phyloP scores from a whole-genome alignment of 1,140 invertebrate species.

The Adoxophyes honmai region DNA sequence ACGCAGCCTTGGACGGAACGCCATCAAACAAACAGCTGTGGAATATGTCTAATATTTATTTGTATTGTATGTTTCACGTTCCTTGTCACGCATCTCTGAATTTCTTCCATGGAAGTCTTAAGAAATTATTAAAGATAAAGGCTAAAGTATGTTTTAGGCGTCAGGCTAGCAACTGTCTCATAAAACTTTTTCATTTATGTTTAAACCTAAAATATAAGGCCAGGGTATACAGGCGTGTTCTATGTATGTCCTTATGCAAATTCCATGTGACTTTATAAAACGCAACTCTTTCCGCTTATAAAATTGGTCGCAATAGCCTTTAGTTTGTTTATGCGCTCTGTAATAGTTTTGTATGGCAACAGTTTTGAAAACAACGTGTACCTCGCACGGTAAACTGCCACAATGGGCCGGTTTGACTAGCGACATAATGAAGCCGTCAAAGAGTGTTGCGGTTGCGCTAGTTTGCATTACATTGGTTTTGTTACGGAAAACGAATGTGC shows the following conservation, averaged over 20 bases:
- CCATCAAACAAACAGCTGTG: slow-evolving; percentile 2
- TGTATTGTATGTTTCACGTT: neutral
- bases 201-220: no score
- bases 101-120: no score
- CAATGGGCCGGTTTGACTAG: no score
- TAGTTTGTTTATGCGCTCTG: neutral
- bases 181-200: no score
- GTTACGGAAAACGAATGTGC: slow-evolving; percentile 1
- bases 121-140: no score
- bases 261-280: neutral
- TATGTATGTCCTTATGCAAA: no score
- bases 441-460: neutral
- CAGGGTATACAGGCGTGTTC: no score
- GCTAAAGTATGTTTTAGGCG: no score
- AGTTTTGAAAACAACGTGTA: neutral
- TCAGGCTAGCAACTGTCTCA: no score
- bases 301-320: neutral
- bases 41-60: neutral
- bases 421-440: neutral
- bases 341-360: neutral
- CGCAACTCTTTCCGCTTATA: neutral
- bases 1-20: neutral
- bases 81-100: no score
- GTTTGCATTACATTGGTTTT: slow-evolving; percentile 12
- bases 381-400: neutral